Evolutionary conservation across 2,888 invertebrate species (phyloP).

Genomic region (Punctoribates punctum): DNA sequence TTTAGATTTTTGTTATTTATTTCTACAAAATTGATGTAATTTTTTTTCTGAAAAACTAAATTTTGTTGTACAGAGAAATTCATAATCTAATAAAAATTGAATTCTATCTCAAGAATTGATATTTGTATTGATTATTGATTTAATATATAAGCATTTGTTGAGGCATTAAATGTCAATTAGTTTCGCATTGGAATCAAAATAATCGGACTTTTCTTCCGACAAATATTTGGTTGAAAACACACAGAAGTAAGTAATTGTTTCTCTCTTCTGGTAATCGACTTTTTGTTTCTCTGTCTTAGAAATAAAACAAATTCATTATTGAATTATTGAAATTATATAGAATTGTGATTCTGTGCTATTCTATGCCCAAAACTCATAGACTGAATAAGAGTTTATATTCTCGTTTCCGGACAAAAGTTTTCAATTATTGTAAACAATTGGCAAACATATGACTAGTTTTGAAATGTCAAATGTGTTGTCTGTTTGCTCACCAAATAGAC

Average conservation of each 20-base stretch:
- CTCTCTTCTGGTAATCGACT: too few species aligned
- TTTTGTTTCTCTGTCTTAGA: too few species aligned
- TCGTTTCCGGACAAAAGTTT: not conserved
- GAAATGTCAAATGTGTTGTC: constrained; percentile 23
- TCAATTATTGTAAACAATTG: constrained; percentile 5
- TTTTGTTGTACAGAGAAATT: not conserved
- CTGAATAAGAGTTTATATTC: too few species aligned
- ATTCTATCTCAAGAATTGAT: not conserved
- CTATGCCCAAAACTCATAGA: too few species aligned
- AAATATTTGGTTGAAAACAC: too few species aligned
- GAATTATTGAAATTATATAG: too few species aligned
- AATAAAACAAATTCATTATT: too few species aligned
- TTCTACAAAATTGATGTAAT: constrained; percentile 24
- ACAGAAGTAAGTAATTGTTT: too few species aligned
- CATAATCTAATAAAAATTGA: constrained; percentile 10
- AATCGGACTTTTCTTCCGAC: too few species aligned
- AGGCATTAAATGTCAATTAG: constrained; percentile 25
- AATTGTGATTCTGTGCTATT: too few species aligned
- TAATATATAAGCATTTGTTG: not conserved
- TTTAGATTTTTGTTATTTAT: constrained; percentile 32
- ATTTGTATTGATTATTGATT: constrained; percentile 5
- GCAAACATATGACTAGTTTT: constrained; percentile 7
- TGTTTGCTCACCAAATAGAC: not conserved
- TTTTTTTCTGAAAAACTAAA: not conserved
- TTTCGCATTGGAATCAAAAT: too few species aligned